These are phyloP conservation scores for Carcina quercana DNA, from an alignment of 2,888 invertebrate genomes.

Conservation along the genomic window DNA sequence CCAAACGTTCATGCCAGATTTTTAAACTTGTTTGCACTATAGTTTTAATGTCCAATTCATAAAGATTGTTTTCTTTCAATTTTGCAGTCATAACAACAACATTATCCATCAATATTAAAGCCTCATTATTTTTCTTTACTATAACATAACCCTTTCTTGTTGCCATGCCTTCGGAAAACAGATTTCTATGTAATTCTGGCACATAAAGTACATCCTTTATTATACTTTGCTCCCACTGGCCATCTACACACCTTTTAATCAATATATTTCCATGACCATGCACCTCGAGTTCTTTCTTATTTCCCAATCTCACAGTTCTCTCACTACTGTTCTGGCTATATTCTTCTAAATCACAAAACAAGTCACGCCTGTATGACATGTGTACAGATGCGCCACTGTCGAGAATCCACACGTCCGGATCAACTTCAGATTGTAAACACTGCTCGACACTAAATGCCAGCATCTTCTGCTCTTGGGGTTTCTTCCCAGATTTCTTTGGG, in stretches of 20 bases:
- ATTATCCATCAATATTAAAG: no score
- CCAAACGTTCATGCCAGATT: background rate
- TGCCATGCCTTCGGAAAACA: slow-evolving; percentile 2
- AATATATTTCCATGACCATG: background rate
- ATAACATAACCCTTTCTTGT: background rate
- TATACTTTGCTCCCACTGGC: slow-evolving; percentile 1
- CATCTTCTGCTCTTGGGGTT: slow-evolving; percentile 14
- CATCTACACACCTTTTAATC: background rate
- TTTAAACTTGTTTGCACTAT: background rate
- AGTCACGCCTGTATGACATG: background rate
- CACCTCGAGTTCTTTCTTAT: background rate
- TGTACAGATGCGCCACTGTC: slow-evolving; percentile 22
- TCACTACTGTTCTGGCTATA: slow-evolving; percentile 4
- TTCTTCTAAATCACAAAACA: background rate
- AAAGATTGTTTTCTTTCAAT: no score
- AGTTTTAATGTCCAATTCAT: background rate
- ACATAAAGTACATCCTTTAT: slow-evolving; percentile 4
- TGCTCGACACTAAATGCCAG: slow-evolving; percentile 17
- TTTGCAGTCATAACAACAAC: no score
- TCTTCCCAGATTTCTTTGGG: slow-evolving; percentile 12
- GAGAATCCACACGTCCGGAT: slow-evolving; percentile 15
- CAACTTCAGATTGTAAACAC: background rate
- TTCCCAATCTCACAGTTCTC: slow-evolving; percentile 1
- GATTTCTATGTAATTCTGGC: slow-evolving; percentile 1
- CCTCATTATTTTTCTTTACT: slow-evolving; percentile 4